Conservation (phyloP, 2,113 vertebrate species). For the Ursus arctos region DNA sequence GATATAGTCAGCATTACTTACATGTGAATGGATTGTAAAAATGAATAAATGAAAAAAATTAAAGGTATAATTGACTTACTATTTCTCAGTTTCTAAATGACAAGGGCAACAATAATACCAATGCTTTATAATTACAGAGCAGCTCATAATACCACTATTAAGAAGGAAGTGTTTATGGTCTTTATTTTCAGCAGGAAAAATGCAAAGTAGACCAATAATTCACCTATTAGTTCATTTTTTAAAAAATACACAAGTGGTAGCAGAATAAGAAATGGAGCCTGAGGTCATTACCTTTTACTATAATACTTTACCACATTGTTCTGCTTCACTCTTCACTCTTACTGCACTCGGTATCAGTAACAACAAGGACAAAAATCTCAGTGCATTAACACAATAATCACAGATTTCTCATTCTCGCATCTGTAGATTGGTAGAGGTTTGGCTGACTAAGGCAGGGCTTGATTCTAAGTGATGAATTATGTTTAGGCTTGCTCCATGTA, state of each 20-base stretch:
- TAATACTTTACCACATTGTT: not conserved
- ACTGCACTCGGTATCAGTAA: not conserved
- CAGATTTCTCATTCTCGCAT: not conserved
- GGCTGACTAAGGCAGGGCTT: too few relatives aligned
- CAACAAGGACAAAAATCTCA: not conserved
- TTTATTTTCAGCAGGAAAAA: constrained; percentile 9
- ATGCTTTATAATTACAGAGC: not conserved
- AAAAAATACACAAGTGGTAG: not conserved
- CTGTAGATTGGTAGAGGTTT: not conserved
- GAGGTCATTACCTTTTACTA: not conserved
- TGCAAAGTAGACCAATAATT: not conserved
- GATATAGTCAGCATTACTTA: not conserved
- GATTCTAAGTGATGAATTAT: not conserved
- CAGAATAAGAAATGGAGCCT: not conserved
- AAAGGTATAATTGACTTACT: not conserved
- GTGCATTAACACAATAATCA: not conserved
- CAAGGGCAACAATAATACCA: not conserved
- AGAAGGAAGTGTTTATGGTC: not conserved
- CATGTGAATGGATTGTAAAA: not conserved
- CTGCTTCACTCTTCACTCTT: not conserved
- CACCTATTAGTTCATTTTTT: not conserved
- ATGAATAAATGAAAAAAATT: not conserved
- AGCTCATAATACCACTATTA: not conserved
- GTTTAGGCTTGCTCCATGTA: not conserved
- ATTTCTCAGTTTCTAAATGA: not conserved